Percentiles rank a stretch among this genome's conserved stretches.
Evolutionary conservation across 2,888 invertebrate species (phyloP).

Genomic region (Lottia gigantea): DNA sequence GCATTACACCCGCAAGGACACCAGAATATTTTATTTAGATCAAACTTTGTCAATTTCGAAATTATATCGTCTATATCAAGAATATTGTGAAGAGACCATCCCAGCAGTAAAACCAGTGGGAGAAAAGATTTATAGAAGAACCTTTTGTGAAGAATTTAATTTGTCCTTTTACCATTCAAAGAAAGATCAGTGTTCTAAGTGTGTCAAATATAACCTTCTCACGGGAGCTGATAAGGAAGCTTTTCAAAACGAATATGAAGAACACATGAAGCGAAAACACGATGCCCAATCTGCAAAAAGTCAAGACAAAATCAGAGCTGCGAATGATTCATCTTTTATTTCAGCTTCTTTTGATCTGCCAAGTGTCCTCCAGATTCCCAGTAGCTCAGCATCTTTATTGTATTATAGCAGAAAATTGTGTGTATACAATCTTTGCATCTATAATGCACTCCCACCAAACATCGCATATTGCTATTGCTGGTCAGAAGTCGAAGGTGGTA

Average conservation of each 20-base stretch:
- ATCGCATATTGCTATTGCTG: background rate
- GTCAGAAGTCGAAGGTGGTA: constrained; percentile 13
- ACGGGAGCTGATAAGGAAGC: background rate
- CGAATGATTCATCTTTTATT: background rate
- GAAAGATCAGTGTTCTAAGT: constrained; percentile 17
- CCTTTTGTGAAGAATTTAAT: constrained; percentile 8
- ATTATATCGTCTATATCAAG: background rate
- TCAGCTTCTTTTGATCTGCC: background rate
- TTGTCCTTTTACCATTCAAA: constrained; percentile 11
- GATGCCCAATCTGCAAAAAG: background rate
- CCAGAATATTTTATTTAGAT: background rate
- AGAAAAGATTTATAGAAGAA: background rate
- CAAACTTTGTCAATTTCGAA: background rate
- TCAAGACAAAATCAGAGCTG: background rate
- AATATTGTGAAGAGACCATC: background rate
- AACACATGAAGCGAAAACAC: background rate
- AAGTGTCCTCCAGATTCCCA: background rate
- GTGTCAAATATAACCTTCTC: background rate
- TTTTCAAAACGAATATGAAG: background rate
- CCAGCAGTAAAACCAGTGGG: background rate
- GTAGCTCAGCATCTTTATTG: constrained; percentile 3
- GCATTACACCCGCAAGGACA: constrained; percentile 15
- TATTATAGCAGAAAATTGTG: constrained; percentile 15
- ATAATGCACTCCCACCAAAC: background rate
- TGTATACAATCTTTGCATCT: constrained; percentile 13